Percentiles rank a stretch among this genome's conserved stretches.
phyloP scores from a whole-genome alignment of 2,113 vertebrate species.

The Xyliphius kryptos region DNA sequence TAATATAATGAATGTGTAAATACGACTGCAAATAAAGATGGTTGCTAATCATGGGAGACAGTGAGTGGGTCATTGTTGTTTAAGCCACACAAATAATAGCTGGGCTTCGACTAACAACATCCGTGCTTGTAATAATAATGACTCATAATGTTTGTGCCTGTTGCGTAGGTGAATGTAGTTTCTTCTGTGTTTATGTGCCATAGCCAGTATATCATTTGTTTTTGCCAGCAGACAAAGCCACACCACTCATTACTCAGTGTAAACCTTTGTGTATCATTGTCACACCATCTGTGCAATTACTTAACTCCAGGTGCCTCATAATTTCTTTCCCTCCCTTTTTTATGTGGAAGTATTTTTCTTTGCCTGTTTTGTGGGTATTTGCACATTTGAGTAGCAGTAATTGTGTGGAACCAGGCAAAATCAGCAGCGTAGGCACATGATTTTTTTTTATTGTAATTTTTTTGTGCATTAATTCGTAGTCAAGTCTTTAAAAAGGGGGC shows the following conservation, averaged over 20 bases:
- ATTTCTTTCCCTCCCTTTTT: background rate
- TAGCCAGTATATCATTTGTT: conserved; percentile 13
- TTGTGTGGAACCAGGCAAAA: background rate
- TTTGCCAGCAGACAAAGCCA: conserved; percentile 28
- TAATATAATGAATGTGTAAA: background rate
- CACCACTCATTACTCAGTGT: conserved; percentile 30
- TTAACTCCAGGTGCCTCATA: conserved; percentile 11
- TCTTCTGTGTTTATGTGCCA: conserved; percentile 20
- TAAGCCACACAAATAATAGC: conserved; percentile 18
- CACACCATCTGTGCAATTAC: conserved; percentile 42
- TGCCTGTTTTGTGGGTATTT: conserved; percentile 8
- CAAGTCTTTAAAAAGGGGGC: background rate
- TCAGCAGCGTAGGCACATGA: background rate
- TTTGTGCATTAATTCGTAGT: conserved; percentile 19
- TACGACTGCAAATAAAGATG: background rate
- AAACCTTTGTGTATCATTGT: conserved; percentile 38
- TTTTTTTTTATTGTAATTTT: conserved; percentile 13
- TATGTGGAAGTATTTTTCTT: conserved; percentile 21
- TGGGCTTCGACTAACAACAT: conserved; percentile 13
- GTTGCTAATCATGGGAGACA: background rate
- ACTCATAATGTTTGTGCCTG: conserved; percentile 36
- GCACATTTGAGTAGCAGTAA: background rate
- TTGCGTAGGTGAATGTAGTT: conserved; percentile 25
- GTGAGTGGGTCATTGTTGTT: conserved; percentile 17
- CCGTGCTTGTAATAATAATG: conserved; percentile 29